Evolutionary conservation across 2,888 invertebrate species (phyloP).

Genomic region (Idaea straminata): DNA sequence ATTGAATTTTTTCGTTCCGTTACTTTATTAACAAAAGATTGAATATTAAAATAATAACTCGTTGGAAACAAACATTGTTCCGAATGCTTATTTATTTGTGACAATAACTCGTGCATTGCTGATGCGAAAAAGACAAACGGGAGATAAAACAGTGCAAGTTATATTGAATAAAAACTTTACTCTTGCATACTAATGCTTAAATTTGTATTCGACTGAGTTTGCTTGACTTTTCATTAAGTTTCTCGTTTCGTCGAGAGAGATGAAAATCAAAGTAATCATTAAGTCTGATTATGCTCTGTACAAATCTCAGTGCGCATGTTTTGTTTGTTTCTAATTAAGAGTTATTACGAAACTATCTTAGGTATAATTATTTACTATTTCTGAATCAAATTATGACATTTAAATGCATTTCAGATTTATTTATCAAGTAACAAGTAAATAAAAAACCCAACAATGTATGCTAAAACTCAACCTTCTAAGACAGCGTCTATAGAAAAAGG

Average conservation of each 20-base stretch:
- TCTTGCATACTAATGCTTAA: constrained; percentile 77
- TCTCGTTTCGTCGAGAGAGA: constrained; percentile 64
- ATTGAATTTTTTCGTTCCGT: not conserved
- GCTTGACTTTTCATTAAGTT: constrained; percentile 77
- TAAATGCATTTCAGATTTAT: no score
- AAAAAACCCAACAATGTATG: constrained; percentile 18
- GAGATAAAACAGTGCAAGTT: constrained; percentile 73
- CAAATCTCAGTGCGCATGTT: constrained; percentile 38
- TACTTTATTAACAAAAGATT: constrained; percentile 19
- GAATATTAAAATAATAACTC: constrained; percentile 39
- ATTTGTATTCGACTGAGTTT: constrained; percentile 76
- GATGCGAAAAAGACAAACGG: constrained; percentile 65
- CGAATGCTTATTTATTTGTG: constrained; percentile 42
- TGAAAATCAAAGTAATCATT: constrained; percentile 76
- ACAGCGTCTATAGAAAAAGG: constrained; percentile 42
- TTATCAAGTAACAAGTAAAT: not conserved
- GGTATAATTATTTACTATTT: constrained; percentile 3
- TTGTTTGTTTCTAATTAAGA: constrained; percentile 27
- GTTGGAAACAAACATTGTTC: constrained; percentile 28
- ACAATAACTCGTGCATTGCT: constrained; percentile 59
- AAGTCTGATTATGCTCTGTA: constrained; percentile 63
- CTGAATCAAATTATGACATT: no score
- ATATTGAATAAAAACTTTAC: constrained; percentile 77
- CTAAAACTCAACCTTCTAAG: constrained; percentile 36
- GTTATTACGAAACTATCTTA: constrained; percentile 8